Conservation (phyloP, 37 sponge, comb jelly and placozoan genomes). For the Halisarca cf. caerulea region DNA sequence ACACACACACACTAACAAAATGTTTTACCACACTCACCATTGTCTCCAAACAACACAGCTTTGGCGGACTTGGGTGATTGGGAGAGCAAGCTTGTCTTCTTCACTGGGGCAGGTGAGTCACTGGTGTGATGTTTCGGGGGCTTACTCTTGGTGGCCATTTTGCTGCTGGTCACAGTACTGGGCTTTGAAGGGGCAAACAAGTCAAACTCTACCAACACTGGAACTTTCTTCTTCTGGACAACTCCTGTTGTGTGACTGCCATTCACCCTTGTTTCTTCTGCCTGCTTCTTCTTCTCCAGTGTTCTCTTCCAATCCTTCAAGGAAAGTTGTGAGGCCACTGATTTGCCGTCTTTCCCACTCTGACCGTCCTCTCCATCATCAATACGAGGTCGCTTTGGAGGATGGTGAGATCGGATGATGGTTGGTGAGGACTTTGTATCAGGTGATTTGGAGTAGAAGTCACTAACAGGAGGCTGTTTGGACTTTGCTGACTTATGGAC, state of each 20-base stretch:
- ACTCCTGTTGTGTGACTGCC: not conserved
- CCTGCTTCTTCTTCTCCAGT: not conserved
- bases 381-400: not conserved
- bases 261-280: not conserved
- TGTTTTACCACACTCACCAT: not conserved
- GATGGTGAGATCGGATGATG: too few relatives aligned
- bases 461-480: too few relatives aligned
- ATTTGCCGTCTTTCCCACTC: not conserved
- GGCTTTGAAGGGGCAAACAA: not conserved
- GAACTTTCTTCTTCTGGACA: not conserved
- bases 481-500: too few relatives aligned
- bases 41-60: not conserved
- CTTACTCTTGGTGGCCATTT: too few relatives aligned
- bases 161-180: too few relatives aligned
- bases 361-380: not conserved
- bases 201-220: not conserved
- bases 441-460: too few relatives aligned
- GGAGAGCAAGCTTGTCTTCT: too few relatives aligned
- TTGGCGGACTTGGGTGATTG: not conserved
- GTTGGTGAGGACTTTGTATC: too few relatives aligned
- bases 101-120: too few relatives aligned
- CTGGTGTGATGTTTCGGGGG: too few relatives aligned
- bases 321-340: not conserved
- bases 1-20: constrained; percentile 11
- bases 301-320: constrained; percentile 11